Conservation (phyloP, 2,113 vertebrate genomes). For the Microcebus tavaratra region DNA sequence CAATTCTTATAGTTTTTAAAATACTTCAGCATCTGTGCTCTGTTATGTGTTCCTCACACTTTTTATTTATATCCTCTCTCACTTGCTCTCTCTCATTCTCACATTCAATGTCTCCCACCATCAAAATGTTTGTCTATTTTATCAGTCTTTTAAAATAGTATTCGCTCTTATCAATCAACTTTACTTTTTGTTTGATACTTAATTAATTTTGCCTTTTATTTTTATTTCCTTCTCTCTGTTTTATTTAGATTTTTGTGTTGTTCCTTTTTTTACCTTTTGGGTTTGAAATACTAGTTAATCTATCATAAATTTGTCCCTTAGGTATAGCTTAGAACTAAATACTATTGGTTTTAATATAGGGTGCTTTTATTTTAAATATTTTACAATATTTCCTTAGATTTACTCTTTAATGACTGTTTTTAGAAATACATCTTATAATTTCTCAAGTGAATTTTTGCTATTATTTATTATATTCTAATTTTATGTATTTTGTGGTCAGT, state of each 20-base stretch:
- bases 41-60: not conserved
- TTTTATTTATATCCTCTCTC: not conserved
- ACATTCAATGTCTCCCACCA: not conserved
- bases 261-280: not conserved
- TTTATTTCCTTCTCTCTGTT: not conserved
- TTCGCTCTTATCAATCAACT: not conserved
- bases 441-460: not conserved
- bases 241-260: not conserved
- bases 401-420: not conserved
- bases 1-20: not conserved
- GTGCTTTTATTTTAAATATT: conserved; percentile 16
- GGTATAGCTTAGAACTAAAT: not conserved
- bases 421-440: not conserved
- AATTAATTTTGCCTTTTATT: not conserved
- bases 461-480: not conserved
- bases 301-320: not conserved
- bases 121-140: not conserved
- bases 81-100: not conserved
- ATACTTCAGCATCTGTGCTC: not conserved
- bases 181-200: not conserved
- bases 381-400: not conserved
- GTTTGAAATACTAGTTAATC: conserved; percentile 1
- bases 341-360: not conserved
- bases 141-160: not conserved
- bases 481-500: not conserved